Evolutionary conservation across 2,797 vertebrate species (phyloP), one percentile per base, ranked within the genome.

Genomic region (Tenualosa ilisha): DNA sequence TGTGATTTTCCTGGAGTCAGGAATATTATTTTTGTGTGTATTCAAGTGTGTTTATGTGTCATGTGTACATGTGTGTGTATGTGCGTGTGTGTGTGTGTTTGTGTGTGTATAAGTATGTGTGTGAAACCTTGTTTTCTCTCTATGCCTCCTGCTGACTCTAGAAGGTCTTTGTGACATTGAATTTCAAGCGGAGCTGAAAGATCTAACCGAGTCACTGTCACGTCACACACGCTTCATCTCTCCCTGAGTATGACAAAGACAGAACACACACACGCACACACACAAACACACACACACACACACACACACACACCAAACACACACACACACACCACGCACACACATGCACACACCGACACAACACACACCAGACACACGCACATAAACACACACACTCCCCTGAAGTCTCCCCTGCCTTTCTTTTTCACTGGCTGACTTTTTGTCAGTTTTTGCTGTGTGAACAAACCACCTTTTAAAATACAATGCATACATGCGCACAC

Each of bases 91-190:
- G 82, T 40, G 54, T 86, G 12, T 59, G 46, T 84, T 31, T 6
- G 72, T 87, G 56, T 72, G 83, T 89, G 82, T 81, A 51, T 86
- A 46, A 43, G 65, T 85, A 22, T 82, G 85, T 85, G 82, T 84
- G 79, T 50, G 81, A 82, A 86, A 86, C 26, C 65, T 40, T 13
- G 15, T 20, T 40, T 37, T 37, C 31, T 40, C 3, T 75, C 68
- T 75, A 3, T 31, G 6, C 68, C 26, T 79, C 88, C 83, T 85
- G 84, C 88, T 89, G 88, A 84, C 81, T 85, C n/a, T 26, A 75
- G 81, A 89, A 89, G 86, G 84, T 87, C 83, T 87, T 43, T 86
- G 9, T 84, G 84, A 84, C 84, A 87, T 85, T 89, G 83, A 84
- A 53, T 75, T 72, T 75, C 68, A 75, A 75, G 37, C 68, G 24